Conservation (phyloP, 2,113 vertebrate genomes). For the Mobula birostris region DNA sequence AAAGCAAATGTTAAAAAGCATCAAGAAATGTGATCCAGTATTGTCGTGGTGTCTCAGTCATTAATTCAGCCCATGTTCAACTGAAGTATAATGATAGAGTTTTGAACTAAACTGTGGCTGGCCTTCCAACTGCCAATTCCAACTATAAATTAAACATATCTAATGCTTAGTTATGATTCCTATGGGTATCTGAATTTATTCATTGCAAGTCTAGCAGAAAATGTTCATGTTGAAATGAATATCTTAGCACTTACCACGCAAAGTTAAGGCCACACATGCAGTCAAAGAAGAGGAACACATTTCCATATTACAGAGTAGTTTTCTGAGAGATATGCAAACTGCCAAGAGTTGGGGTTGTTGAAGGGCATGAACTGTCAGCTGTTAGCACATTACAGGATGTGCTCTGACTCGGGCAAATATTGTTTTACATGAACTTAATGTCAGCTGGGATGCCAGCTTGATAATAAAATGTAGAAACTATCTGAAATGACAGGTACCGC, state of each 20-base stretch:
- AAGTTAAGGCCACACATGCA: background rate
- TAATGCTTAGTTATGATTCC: background rate
- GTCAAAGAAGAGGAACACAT: background rate
- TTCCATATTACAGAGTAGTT: background rate
- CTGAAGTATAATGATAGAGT: background rate
- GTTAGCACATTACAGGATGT: background rate
- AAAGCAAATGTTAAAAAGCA: background rate
- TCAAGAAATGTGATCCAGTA: background rate
- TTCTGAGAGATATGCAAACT: background rate
- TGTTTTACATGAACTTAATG: slow-evolving; percentile 34
- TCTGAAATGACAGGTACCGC: slow-evolving; percentile 1
- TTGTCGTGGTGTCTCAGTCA: background rate
- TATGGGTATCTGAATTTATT: slow-evolving; percentile 1
- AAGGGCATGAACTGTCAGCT: slow-evolving; percentile 9
- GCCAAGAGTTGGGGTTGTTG: background rate
- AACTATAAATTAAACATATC: background rate
- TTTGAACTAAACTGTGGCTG: background rate
- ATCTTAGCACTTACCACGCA: too few species aligned
- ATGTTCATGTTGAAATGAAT: background rate
- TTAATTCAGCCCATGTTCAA: background rate
- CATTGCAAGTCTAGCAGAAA: background rate
- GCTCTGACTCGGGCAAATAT: background rate
- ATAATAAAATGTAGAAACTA: slow-evolving; percentile 11
- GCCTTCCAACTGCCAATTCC: background rate
- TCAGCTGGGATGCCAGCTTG: background rate